phyloP scores from a whole-genome alignment of 23 tunicate species.

The Styela clava region DNA sequence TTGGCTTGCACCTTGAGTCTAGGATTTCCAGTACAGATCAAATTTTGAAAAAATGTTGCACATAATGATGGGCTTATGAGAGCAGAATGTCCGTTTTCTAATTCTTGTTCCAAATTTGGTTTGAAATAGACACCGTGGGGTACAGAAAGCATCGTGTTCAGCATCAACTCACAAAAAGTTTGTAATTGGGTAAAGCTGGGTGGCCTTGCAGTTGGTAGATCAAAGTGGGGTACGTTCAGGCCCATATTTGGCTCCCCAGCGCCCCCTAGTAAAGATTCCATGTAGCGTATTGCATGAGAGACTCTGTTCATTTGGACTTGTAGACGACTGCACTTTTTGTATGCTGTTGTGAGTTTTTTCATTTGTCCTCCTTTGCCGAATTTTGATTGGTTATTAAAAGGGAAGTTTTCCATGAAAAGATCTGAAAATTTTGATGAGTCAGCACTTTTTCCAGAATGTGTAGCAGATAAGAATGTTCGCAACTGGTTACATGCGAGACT shows the following conservation, averaged over 20 bases:
- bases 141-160: conserved; percentile 4
- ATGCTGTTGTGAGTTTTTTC: not conserved
- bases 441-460: not conserved
- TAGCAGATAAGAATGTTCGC: not conserved
- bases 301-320: conserved; percentile 13
- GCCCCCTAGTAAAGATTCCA: not conserved
- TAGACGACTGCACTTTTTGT: conserved; percentile 9
- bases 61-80: not conserved
- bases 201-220: not conserved
- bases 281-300: not conserved
- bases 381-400: not conserved
- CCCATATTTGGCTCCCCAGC: not conserved
- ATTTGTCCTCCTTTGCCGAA: not conserved
- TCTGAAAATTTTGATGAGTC: not conserved
- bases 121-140: not conserved
- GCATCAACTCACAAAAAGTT: conserved; percentile 15
- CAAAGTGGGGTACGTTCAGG: not conserved
- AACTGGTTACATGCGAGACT: conserved; percentile 1
- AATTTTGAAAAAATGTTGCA: not conserved
- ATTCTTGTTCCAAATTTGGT: not conserved
- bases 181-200: not conserved
- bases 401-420: not conserved
- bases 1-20: conserved; percentile 17
- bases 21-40: conserved; percentile 12
- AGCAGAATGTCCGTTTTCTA: not conserved